Percentiles rank a stretch among this genome's conserved stretches.
Conservation (phyloP, 1,140 invertebrate genomes). For the Aethina tumida region DNA sequence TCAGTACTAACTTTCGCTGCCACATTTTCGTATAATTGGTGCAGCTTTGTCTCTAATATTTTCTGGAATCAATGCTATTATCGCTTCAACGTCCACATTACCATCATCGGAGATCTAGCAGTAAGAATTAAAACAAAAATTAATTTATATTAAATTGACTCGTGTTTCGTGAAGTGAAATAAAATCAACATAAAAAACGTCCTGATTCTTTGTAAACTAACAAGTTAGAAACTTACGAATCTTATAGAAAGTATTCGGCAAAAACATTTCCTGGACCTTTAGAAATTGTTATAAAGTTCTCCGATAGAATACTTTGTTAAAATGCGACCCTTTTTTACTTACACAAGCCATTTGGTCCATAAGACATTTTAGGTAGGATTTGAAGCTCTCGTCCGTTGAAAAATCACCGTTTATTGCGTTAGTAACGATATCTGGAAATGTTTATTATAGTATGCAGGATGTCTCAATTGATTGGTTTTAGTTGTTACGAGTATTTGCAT, state of each 20-base stretch:
- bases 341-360: constrained; percentile 29
- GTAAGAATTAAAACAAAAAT: constrained; percentile 6
- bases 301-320: too few species aligned
- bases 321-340: too few species aligned
- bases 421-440: constrained; percentile 19
- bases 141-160: constrained; percentile 13
- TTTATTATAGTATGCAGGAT: too few species aligned
- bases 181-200: too few species aligned
- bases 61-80: constrained; percentile 24
- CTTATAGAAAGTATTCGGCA: too few species aligned
- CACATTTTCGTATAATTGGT: constrained; percentile 24
- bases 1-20: constrained; percentile 25
- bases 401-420: constrained; percentile 16
- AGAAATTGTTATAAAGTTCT: too few species aligned
- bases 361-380: constrained; percentile 36
- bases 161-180: too few species aligned
- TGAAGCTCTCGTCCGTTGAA: constrained; percentile 25
- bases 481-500: too few species aligned
- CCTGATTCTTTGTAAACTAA: too few species aligned
- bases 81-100: constrained; percentile 24
- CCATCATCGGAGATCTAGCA: constrained; percentile 29
- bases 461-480: too few species aligned
- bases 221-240: too few species aligned
- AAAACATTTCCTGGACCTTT: too few species aligned
- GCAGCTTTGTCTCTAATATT: constrained; percentile 13